A percentile compares a stretch with the other conserved stretches of the same genome.
Evolutionary conservation across 2,113 vertebrate genomes (phyloP).

Genomic region (Chaetura pelagica): DNA sequence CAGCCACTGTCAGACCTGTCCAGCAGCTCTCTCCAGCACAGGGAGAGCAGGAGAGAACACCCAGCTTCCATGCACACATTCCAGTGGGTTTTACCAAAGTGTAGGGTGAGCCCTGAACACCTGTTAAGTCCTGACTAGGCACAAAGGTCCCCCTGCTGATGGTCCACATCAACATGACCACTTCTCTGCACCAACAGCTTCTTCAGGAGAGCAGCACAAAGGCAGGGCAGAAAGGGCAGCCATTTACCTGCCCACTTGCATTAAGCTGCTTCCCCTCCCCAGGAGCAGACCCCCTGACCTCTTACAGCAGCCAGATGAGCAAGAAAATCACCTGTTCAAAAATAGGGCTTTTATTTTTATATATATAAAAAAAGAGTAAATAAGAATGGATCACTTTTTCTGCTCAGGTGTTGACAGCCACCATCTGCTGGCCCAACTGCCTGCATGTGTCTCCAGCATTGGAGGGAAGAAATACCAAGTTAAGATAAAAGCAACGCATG

Average conservation of each 20-base stretch:
- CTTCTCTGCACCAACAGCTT: neutral
- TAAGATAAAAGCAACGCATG: neutral
- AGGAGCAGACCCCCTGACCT: neutral
- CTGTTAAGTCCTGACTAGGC: neutral
- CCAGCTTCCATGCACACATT: neutral
- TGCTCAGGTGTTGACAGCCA: neutral
- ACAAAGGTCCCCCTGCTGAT: neutral
- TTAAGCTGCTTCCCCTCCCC: neutral
- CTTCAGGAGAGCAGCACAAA: neutral
- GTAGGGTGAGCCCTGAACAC: neutral
- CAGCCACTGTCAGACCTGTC: neutral
- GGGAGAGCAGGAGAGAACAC: neutral
- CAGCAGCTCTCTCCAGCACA: neutral
- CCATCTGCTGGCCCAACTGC: neutral
- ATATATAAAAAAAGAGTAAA: conserved; percentile 21
- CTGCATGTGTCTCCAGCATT: neutral
- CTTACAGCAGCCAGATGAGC: neutral
- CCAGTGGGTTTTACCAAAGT: neutral
- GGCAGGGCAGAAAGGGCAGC: neutral
- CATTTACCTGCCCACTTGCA: neutral
- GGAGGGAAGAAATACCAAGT: neutral
- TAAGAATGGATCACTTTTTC: neutral
- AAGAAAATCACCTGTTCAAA: neutral
- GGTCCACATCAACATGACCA: neutral
- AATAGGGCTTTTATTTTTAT: conserved; percentile 37